Conservation (phyloP, 1,140 invertebrate species). For the Chironomus tepperi region DNA sequence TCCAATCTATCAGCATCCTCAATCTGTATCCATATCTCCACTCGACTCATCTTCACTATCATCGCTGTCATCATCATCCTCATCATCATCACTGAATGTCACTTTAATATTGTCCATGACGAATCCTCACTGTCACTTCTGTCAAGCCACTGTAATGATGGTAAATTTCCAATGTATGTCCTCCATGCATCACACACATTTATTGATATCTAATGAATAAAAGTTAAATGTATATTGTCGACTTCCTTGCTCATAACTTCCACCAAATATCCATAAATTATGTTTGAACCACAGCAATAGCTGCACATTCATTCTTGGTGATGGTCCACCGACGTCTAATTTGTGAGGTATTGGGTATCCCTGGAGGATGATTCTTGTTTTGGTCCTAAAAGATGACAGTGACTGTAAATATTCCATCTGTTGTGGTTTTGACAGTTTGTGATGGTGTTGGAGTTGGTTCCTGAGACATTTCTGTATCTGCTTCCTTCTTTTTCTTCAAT, state of each 20-base stretch:
- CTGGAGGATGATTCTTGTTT: conserved; percentile 27
- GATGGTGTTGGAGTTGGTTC: conserved; percentile 35
- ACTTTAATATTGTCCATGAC: conserved; percentile 35
- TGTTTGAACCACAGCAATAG: conserved; percentile 70
- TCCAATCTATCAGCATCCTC: no score
- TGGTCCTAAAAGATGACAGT: conserved; percentile 47
- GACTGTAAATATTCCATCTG: conserved; percentile 68
- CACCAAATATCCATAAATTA: conserved; percentile 77
- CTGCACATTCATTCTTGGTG: conserved; percentile 71
- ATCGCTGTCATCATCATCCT: conserved; percentile 29
- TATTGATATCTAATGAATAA: conserved; percentile 75
- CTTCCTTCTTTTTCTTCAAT: conserved; percentile 43
- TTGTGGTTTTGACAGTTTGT: conserved; percentile 32
- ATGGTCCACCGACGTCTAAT: conserved; percentile 49
- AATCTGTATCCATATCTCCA: conserved; percentile 27
- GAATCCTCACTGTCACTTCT: conserved; percentile 51
- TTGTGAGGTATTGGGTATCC: conserved; percentile 30
- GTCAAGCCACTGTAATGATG: conserved; percentile 65
- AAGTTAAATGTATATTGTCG: conserved; percentile 82
- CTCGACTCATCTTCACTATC: conserved; percentile 31
- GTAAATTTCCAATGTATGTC: conserved; percentile 56
- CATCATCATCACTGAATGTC: conserved; percentile 35
- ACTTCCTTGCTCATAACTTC: conserved; percentile 73
- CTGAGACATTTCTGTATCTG: background rate
- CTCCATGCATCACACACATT: conserved; percentile 83